phyloP scores from a whole-genome alignment of 2,113 vertebrate species.

The Poicephalus gulielmi region DNA sequence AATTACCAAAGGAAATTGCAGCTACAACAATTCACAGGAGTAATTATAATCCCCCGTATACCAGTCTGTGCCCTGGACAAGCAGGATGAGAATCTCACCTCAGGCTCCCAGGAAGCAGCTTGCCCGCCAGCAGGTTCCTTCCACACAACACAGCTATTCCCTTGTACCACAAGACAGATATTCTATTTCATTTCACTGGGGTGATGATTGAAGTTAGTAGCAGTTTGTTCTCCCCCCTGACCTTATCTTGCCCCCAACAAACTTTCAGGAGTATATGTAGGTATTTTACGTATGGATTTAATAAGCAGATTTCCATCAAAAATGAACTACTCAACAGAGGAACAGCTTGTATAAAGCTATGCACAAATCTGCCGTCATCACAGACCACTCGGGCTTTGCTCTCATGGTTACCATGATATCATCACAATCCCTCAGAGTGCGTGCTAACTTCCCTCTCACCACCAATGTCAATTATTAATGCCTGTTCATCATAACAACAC shows the following conservation, averaged over 20 bases:
- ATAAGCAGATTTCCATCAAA: background rate
- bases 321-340: background rate
- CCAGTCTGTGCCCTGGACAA: background rate
- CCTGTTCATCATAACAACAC: conserved; percentile 12
- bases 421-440: conserved; percentile 17
- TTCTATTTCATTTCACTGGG: background rate
- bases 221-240: background rate
- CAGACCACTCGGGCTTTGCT: conserved; percentile 55
- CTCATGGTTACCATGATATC: conserved; percentile 60
- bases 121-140: background rate
- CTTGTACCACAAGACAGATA: background rate
- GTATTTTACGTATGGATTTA: background rate
- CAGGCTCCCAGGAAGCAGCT: background rate
- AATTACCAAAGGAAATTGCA: background rate
- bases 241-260: background rate
- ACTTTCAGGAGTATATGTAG: background rate
- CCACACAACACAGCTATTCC: background rate
- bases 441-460: conserved; percentile 8
- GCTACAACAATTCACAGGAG: background rate
- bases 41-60: background rate
- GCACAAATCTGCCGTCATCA: conserved; percentile 32
- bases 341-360: conserved; percentile 13
- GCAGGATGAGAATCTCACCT: background rate
- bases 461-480: conserved; percentile 59
- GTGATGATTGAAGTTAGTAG: background rate